A percentile compares a stretch with the other conserved stretches of the same genome.
These are phyloP conservation scores for Tipula vernalis DNA, from an alignment of 2,888 invertebrate species.

Conservation along the genomic window DNA sequence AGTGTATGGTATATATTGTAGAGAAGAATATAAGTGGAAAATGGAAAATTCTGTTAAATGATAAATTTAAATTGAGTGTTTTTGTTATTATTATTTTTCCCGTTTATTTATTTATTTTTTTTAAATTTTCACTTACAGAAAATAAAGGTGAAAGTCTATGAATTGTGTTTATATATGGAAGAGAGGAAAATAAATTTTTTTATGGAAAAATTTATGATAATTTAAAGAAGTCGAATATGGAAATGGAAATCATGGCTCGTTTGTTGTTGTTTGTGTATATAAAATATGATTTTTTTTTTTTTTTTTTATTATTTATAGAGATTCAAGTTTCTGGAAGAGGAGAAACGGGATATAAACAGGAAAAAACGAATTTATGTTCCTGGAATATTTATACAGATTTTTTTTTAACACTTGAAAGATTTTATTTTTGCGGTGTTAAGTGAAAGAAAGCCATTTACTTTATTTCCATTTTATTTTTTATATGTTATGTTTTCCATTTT, in stretches of 20 bases:
- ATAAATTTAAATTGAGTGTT: constrained; percentile 4
- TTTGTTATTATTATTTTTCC: neutral
- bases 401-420: neutral
- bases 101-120: neutral
- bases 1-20: neutral
- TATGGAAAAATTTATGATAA: neutral
- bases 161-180: neutral
- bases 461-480: neutral
- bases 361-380: neutral
- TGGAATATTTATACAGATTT: neutral
- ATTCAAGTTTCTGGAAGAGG: neutral
- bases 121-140: neutral
- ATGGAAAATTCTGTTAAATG: neutral
- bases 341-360: neutral
- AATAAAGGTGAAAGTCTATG: neutral
- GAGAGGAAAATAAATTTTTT: neutral
- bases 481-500: neutral
- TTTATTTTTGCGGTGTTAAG: neutral
- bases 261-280: neutral
- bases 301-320: neutral
- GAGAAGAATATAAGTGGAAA: neutral
- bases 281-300: neutral
- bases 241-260: neutral
- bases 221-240: neutral
- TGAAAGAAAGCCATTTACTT: constrained; percentile 4